These are phyloP conservation scores for Scaptomyza parva DNA, from an alignment of 2,888 invertebrate species.

Conservation along the genomic window DNA sequence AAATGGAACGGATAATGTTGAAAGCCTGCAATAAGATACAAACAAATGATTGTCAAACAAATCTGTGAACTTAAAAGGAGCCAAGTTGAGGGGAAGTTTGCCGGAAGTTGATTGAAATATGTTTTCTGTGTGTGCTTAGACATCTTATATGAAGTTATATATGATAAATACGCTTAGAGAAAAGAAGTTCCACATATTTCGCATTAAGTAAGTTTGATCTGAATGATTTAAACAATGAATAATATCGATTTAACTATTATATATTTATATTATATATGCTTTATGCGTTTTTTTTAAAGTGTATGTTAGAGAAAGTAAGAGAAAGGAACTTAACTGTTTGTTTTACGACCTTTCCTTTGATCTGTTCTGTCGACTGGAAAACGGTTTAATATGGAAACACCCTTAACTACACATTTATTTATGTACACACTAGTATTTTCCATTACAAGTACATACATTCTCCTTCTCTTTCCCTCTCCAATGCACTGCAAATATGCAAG, in stretches of 20 bases:
- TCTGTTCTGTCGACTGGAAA: neutral
- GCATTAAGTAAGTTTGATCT: no score
- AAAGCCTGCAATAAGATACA: slow-evolving; percentile 46
- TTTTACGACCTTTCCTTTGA: neutral
- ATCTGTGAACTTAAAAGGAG: slow-evolving; percentile 22
- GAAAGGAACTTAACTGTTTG: neutral
- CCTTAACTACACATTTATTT: slow-evolving; percentile 1
- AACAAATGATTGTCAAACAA: slow-evolving; percentile 39
- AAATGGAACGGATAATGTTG: slow-evolving; percentile 9
- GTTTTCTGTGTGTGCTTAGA: neutral
- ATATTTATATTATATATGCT: no score
- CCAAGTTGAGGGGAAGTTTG: slow-evolving; percentile 1
- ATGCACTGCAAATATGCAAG: slow-evolving; percentile 7
- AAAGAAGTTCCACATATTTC: no score
- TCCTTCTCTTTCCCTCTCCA: no score
- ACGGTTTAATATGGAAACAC: no score
- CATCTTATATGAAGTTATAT: neutral
- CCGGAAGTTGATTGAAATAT: slow-evolving; percentile 17
- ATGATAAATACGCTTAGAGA: no score
- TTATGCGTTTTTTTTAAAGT: no score
- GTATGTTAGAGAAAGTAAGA: no score
- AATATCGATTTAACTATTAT: no score
- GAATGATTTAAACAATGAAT: no score
- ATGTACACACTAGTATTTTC: neutral
- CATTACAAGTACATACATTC: neutral